Conservation (phyloP, 1,140 invertebrate genomes). For the Euwallacea fornicatus region DNA sequence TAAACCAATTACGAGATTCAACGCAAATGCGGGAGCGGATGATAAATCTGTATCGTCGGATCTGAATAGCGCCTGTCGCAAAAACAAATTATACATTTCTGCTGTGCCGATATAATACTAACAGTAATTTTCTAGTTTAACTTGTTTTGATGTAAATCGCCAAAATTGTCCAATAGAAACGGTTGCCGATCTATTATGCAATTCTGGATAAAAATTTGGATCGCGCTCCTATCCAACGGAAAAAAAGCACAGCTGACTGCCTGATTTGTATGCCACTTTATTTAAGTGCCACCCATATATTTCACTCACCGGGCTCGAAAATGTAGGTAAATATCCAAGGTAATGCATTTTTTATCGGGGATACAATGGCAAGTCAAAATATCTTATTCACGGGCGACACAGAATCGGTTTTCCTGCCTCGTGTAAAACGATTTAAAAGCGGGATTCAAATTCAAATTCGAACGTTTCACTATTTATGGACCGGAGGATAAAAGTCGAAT, state of each 20-base stretch:
- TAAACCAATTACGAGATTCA: slow-evolving; percentile 36
- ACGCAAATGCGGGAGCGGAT: slow-evolving; percentile 22
- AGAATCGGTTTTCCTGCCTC: slow-evolving; percentile 21
- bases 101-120: slow-evolving; percentile 14
- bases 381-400: slow-evolving; percentile 18
- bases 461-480: slow-evolving; percentile 34
- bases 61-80: slow-evolving; percentile 23
- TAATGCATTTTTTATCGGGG: slow-evolving; percentile 23
- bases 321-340: slow-evolving; percentile 8
- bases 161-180: too few species aligned
- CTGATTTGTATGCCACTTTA: slow-evolving; percentile 8
- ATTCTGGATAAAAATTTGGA: too few species aligned
- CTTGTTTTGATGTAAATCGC: too few species aligned
- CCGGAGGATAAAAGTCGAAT: slow-evolving; percentile 33
- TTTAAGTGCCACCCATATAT: slow-evolving; percentile 7
- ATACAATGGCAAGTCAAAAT: slow-evolving; percentile 17
- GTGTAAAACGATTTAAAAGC: slow-evolving; percentile 28
- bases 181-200: too few species aligned
- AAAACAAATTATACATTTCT: slow-evolving; percentile 31
- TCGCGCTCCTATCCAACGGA: too few species aligned
- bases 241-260: not conserved
- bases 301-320: not conserved
- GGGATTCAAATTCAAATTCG: slow-evolving; percentile 35
- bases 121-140: not conserved
- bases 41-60: slow-evolving; percentile 23